Evolutionary conservation across 2,888 invertebrate genomes (phyloP), one percentile per base, ranked within the genome.

Genomic region (Drosophila crucigera): DNA sequence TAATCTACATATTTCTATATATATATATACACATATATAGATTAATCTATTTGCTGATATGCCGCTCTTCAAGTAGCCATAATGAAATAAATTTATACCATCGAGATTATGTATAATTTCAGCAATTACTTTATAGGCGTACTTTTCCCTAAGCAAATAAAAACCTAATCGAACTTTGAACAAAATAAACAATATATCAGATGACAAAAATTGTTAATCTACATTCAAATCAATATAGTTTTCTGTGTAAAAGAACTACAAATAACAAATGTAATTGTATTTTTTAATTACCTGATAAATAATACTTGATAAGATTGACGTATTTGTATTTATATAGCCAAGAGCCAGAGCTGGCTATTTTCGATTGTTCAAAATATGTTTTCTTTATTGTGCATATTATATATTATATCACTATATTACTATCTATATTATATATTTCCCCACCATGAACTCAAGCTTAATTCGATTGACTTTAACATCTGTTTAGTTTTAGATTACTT

Each of bases 21-120:
- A 39, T 39, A 9, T n/a, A 10, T 3, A 19, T 19, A 39, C 3
- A 55, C 53, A n/a, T 22, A 25, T 30, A 28, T 50, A 50, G 19
- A 56, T 52, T 56, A 68, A 69, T 68, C 25, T 16, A 19, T 41
- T 52, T 22, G 19, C 35, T 54, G 68, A 52, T 69, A 22, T 7
- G 41, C n/a, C 33, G 30, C 31, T 62, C 25, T 71, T 78, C 77
- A 76, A 78, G 78, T 76, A 76, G 64, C 31, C 54, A 64, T 64
- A 80, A 71, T 52, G 49, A 59, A 52, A 79, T 77, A 64, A 76
- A 64, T 70, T 16, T 67, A 35, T 56, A 41, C 43, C 41, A 59
- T 68, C 64, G 49, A 68, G 63, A 65, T 80, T 62, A 62, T 62
- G 58, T 67, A 64, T 61, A 64, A 61, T 62, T 76, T 60, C 33